Evolutionary conservation across 2,113 vertebrate genomes (phyloP), one percentile per base, ranked within the genome.

Genomic region (Lophius piscatorius): DNA sequence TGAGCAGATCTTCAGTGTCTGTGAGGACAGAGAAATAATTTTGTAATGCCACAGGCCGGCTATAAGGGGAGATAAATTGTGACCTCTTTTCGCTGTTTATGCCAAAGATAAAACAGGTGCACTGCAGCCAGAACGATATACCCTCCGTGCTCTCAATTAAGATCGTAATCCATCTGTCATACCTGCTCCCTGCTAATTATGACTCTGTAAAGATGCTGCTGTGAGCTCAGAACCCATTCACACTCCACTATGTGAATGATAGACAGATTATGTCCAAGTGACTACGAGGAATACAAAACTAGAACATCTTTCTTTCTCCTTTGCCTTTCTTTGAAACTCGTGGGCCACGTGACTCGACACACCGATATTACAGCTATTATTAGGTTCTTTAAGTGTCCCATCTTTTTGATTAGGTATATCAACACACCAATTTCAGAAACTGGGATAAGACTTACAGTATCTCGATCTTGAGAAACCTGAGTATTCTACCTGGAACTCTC

Each of bases 101-200:
- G 64, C 66, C 64, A 39, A 71, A 82, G 74, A 84, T 70, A 76
- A 75, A 77, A 79, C 84, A 84, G 84, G 66, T 87, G 83, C 69
- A 59, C 13, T 56, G 61, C 60, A 59, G 73, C 69, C 45, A 71
- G 45, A 51, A 78, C 50, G 51, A 76, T 61, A 56, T 70, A 81
- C 71, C 80, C 78, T 76, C 77, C 69, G 54, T 51, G 49, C 82
- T 81, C 68, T 84, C 85, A 70, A 72, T 87, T 84, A 80, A 72
- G 66, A 80, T 62, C 59, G 65, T 82, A 78, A 90, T 88, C 83
- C 85, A 87, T 87, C 84, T 85, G 84, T 88, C 88, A 87, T 80
- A 84, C 76, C 75, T 70, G 80, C 79, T 80, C 79, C 63, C 52
- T 73, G 75, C 71, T 86, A 82, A 88, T 88, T 84, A 84, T 52